phyloP scores from a whole-genome alignment of 2,113 vertebrate species.

The Cheirogaleus medius region DNA sequence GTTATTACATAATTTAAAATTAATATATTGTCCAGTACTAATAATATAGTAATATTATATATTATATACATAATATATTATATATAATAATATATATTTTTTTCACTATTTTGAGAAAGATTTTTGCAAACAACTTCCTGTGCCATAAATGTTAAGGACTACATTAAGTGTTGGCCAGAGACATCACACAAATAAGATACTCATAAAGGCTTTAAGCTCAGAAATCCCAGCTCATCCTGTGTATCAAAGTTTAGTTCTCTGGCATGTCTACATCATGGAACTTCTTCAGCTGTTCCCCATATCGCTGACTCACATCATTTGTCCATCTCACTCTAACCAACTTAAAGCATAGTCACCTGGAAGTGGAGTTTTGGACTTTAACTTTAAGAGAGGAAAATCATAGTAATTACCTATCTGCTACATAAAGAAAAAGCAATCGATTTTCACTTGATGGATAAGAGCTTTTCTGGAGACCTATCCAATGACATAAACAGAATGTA shows the following conservation, averaged over 20 bases:
- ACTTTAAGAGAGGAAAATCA: neutral
- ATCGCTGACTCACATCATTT: neutral
- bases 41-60: no score
- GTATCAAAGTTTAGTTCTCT: neutral
- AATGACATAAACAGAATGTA: neutral
- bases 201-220: neutral
- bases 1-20: neutral
- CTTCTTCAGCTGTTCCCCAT: neutral
- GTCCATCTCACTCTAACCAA: neutral
- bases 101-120: neutral
- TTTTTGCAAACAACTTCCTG: neutral
- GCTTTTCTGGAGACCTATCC: neutral
- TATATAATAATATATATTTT: neutral
- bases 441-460: neutral
- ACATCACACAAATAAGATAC: neutral
- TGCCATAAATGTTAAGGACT: neutral
- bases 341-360: neutral
- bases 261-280: neutral
- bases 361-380: neutral
- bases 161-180: neutral
- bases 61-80: no score
- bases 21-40: neutral
- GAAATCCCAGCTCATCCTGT: neutral
- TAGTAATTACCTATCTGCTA: neutral
- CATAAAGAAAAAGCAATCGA: neutral